These are phyloP conservation scores for Polydrusus pterygomalis DNA, from an alignment of 2,888 invertebrate species.

Conservation along the genomic window DNA sequence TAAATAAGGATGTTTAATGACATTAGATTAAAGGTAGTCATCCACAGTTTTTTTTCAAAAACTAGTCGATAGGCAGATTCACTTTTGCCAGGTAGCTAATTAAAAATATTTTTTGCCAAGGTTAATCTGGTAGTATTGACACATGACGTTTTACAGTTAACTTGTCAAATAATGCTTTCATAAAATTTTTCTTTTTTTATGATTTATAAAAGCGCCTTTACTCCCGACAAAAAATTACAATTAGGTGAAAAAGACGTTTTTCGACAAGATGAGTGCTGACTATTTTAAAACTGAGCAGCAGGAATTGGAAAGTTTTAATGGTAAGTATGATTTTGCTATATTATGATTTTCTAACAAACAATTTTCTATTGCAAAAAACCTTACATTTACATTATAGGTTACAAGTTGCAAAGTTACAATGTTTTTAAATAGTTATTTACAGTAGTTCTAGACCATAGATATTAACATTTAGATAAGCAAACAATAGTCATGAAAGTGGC, in stretches of 20 bases:
- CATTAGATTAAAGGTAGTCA: no score
- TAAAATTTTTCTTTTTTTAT: slow-evolving; percentile 29
- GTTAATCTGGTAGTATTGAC: background rate
- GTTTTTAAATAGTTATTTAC: no score
- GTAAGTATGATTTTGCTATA: background rate
- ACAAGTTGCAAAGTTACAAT: no score
- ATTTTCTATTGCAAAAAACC: no score
- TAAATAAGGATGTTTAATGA: no score
- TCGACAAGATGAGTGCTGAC: slow-evolving; percentile 16
- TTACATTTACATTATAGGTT: no score
- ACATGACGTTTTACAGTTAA: slow-evolving; percentile 10
- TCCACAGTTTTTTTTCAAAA: no score
- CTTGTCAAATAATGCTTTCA: slow-evolving; percentile 29
- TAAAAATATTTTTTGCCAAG: background rate
- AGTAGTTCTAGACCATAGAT: no score
- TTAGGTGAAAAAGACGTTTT: slow-evolving; percentile 5
- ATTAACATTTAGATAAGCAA: no score
- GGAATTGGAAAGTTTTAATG: slow-evolving; percentile 3
- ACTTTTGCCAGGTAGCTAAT: background rate
- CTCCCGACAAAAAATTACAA: background rate
- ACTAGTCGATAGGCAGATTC: no score
- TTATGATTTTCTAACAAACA: no score
- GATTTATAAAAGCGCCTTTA: slow-evolving; percentile 11
- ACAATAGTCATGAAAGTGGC: no score
- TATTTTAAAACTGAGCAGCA: slow-evolving; percentile 15